phyloP scores from a whole-genome alignment of 2,797 vertebrate genomes.

The Coilia nasus region DNA sequence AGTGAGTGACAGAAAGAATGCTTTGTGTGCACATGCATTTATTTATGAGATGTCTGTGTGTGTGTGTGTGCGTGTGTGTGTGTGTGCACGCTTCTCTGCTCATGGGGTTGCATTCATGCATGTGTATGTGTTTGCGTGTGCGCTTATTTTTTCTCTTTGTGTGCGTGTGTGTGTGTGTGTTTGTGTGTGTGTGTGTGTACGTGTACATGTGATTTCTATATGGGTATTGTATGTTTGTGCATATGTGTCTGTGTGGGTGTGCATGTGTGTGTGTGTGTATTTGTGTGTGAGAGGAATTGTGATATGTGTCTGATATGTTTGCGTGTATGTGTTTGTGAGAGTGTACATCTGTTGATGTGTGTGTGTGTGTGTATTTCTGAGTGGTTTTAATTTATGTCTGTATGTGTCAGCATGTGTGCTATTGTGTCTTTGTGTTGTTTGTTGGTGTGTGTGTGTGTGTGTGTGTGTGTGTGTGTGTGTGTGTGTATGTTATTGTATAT shows the following conservation, averaged over 20 bases:
- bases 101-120: neutral
- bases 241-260: neutral
- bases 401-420: neutral
- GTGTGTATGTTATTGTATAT: too few relatives aligned
- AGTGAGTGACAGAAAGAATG: conserved; percentile 21
- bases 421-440: too few relatives aligned
- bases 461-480: too few relatives aligned
- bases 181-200: neutral
- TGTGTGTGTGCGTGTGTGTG: neutral
- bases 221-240: conserved; percentile 11
- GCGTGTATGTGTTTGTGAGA: neutral
- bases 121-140: conserved; percentile 17
- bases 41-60: conserved; percentile 9
- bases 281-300: conserved; percentile 29
- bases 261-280: too few relatives aligned
- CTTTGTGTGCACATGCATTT: conserved; percentile 29
- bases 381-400: neutral
- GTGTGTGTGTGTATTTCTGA: neutral
- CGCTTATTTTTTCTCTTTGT: too few relatives aligned
- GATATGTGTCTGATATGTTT: conserved; percentile 1
- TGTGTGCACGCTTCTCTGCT: neutral
- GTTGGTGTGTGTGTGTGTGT: too few relatives aligned
- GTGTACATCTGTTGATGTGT: neutral
- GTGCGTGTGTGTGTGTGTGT: neutral
- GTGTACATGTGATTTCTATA: neutral